phyloP scores from a whole-genome alignment of 2,113 vertebrate genomes.

The Syngnathoides biaculeatus region DNA sequence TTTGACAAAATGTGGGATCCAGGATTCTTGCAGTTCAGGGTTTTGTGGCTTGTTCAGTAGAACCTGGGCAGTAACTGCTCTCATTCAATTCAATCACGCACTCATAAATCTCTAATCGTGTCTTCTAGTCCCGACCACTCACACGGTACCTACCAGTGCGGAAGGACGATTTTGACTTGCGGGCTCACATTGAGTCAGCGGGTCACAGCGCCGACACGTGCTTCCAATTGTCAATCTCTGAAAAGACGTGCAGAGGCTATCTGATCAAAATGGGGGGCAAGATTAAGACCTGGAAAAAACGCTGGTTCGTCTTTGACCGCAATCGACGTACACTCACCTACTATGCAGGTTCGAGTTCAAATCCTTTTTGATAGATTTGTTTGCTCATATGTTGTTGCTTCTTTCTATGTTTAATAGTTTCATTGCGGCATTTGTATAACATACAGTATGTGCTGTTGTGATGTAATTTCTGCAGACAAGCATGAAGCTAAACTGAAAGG shows the following conservation, averaged over 20 bases:
- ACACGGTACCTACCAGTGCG: conserved; percentile 92
- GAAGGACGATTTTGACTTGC: conserved; percentile 92
- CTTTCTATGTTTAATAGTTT: not conserved
- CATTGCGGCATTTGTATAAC: not conserved
- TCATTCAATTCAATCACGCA: not conserved
- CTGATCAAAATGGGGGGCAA: conserved; percentile 98
- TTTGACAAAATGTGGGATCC: not conserved
- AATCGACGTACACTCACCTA: conserved; percentile 92
- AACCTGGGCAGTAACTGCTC: not conserved
- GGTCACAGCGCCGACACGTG: conserved; percentile 91
- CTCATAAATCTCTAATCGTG: not conserved
- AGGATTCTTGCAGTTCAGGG: not conserved
- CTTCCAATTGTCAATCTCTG: conserved; percentile 87
- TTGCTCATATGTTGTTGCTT: not conserved
- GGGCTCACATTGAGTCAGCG: conserved; percentile 88
- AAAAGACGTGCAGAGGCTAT: conserved; percentile 95
- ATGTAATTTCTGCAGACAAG: conserved; percentile 79
- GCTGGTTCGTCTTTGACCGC: conserved; percentile 95
- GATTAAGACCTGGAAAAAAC: conserved; percentile 97
- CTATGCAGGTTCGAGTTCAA: conserved; percentile 77
- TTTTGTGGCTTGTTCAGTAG: no score
- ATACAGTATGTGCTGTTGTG: not conserved
- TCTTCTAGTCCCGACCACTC: conserved; percentile 83
- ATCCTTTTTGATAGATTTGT: not conserved
- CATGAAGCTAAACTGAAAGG: conserved; percentile 97